Percentiles rank a stretch among this genome's conserved stretches.
phyloP scores from a whole-genome alignment of 2,888 invertebrate genomes.

The Branchellion lobata region DNA sequence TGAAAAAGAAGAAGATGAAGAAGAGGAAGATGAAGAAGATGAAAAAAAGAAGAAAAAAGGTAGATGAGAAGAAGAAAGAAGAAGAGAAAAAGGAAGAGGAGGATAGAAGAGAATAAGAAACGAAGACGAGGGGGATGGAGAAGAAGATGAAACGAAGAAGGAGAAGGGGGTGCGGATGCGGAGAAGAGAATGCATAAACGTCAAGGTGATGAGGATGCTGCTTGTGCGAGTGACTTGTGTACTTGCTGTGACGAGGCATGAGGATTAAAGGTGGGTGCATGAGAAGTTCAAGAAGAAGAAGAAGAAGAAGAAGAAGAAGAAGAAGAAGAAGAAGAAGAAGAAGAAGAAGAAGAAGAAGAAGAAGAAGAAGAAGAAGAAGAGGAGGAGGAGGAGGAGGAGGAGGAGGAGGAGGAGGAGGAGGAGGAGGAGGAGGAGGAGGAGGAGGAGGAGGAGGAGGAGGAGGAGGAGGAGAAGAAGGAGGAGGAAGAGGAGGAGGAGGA shows the following conservation, averaged over 20 bases:
- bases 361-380: too few relatives aligned
- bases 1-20: too few relatives aligned
- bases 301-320: too few relatives aligned
- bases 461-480: neutral
- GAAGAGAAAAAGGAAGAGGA: too few relatives aligned
- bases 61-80: too few relatives aligned
- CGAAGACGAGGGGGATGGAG: too few relatives aligned
- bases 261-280: neutral
- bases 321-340: too few relatives aligned
- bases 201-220: neutral
- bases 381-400: neutral
- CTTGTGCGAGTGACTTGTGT: neutral
- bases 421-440: neutral
- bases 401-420: neutral
- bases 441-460: neutral
- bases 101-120: too few relatives aligned
- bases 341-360: too few relatives aligned
- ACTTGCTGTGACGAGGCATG: neutral
- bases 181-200: neutral
- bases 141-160: neutral
- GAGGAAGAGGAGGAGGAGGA: constrained; percentile 1
- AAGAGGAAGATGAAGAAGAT: too few relatives aligned
- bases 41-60: too few relatives aligned
- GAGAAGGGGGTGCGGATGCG: neutral
- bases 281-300: neutral